A percentile compares a stretch with the other conserved stretches of the same genome.
Conservation (phyloP, 2,888 invertebrate species). For the Neoaliturus tenellus region DNA sequence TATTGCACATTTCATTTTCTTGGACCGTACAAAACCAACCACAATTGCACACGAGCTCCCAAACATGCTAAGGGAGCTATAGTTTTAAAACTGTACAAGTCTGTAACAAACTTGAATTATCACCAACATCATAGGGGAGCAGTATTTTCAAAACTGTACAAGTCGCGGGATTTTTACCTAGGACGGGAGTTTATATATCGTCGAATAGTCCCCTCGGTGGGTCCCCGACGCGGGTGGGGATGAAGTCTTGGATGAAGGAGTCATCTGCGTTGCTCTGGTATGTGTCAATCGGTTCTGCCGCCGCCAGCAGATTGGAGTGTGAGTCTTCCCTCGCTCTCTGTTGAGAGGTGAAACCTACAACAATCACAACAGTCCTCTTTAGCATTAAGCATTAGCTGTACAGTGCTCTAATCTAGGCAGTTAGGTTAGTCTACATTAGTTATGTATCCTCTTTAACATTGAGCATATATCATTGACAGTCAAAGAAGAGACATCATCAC, state of each 20-base stretch:
- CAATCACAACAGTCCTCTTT: no score
- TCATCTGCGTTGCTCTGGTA: slow-evolving; percentile 61
- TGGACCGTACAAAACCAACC: neutral
- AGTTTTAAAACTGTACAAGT: no score
- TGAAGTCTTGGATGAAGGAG: slow-evolving; percentile 45
- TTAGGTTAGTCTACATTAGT: no score
- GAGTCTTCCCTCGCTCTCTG: slow-evolving; percentile 61
- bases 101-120: no score
- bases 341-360: slow-evolving; percentile 11
- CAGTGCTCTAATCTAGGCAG: no score
- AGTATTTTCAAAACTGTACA: no score
- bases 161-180: neutral
- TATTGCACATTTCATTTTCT: neutral
- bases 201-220: slow-evolving; percentile 89
- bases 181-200: slow-evolving; percentile 78
- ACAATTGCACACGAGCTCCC: neutral
- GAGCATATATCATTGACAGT: no score
- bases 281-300: slow-evolving; percentile 62
- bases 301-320: slow-evolving; percentile 62
- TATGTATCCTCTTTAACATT: no score
- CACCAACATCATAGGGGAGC: no score
- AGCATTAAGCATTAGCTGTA: no score
- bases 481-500: no score
- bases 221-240: slow-evolving; percentile 75
- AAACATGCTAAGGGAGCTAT: neutral